Conservation (phyloP, 2,113 vertebrate species). For the Cranoglanis bouderius region DNA sequence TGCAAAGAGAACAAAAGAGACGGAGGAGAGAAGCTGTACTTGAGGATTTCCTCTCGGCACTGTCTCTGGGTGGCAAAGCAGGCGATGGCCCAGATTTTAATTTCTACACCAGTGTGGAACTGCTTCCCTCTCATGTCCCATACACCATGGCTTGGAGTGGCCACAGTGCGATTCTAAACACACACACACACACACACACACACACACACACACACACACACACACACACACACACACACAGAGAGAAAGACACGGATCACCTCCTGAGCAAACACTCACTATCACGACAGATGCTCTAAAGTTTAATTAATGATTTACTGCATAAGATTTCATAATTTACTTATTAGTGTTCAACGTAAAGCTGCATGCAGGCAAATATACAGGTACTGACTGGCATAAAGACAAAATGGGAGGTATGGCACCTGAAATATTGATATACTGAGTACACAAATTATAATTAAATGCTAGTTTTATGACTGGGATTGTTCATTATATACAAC, state of each 20-base stretch:
- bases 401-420: neutral
- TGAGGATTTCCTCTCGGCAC: slow-evolving; percentile 92
- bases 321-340: neutral
- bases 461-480: neutral
- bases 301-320: neutral
- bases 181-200: neutral
- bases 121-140: slow-evolving; percentile 99
- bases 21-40: slow-evolving; percentile 67
- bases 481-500: too few relatives aligned
- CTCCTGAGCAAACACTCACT: neutral
- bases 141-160: slow-evolving; percentile 94
- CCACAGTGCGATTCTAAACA: slow-evolving; percentile 86
- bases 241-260: neutral
- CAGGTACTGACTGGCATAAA: neutral
- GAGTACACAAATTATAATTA: neutral
- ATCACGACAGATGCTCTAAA: neutral
- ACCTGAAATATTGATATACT: neutral
- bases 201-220: slow-evolving; percentile 1
- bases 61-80: slow-evolving; percentile 96
- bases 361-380: neutral
- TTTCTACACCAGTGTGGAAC: slow-evolving; percentile 96
- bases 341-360: neutral
- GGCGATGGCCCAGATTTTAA: slow-evolving; percentile 96
- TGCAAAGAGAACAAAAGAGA: neutral
- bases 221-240: slow-evolving; percentile 4